A percentile compares a stretch with the other conserved stretches of the same genome.
Evolutionary conservation across 2,113 vertebrate species (phyloP).

Genomic region (Seriola quinqueradiata): DNA sequence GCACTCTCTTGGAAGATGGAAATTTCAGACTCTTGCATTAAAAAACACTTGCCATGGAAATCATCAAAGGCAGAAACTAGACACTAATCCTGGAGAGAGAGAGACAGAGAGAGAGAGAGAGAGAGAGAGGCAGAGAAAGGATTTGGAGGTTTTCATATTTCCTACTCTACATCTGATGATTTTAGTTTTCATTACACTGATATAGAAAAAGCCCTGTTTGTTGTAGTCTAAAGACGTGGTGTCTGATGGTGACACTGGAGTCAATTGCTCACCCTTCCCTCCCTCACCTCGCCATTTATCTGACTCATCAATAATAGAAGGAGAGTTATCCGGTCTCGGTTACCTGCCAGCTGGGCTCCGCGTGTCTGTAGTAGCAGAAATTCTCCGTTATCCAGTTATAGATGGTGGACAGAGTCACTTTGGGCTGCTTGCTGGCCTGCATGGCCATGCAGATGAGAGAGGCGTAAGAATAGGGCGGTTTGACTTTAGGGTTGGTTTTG

Average conservation of each 20-base stretch:
- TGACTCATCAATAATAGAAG: conserved; percentile 75
- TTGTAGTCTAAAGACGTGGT: conserved; percentile 1
- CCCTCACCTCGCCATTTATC: conserved; percentile 64
- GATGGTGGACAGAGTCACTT: conserved; percentile 90
- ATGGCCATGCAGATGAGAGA: conserved; percentile 92
- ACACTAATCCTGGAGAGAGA: neutral
- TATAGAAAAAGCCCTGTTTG: neutral
- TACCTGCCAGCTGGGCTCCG: conserved; percentile 93
- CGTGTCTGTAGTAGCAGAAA: conserved; percentile 91
- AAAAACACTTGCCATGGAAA: conserved; percentile 51
- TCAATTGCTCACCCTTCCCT: conserved; percentile 51
- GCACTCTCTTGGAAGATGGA: conserved; percentile 62
- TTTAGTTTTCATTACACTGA: neutral
- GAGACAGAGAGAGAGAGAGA: neutral
- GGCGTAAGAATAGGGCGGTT: conserved; percentile 90
- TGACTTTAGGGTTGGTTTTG: conserved; percentile 86
- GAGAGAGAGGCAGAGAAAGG: too few relatives aligned
- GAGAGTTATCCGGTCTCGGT: conserved; percentile 54
- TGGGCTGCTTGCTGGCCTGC: conserved; percentile 88
- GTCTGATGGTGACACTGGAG: conserved; percentile 65
- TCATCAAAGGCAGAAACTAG: conserved; percentile 32
- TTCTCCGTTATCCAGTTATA: conserved; percentile 91
- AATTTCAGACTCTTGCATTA: conserved; percentile 46
- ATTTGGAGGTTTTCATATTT: neutral
- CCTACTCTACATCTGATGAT: neutral